Evolutionary conservation across 2,113 vertebrate genomes (phyloP).

Genomic region (Chaetura pelagica): DNA sequence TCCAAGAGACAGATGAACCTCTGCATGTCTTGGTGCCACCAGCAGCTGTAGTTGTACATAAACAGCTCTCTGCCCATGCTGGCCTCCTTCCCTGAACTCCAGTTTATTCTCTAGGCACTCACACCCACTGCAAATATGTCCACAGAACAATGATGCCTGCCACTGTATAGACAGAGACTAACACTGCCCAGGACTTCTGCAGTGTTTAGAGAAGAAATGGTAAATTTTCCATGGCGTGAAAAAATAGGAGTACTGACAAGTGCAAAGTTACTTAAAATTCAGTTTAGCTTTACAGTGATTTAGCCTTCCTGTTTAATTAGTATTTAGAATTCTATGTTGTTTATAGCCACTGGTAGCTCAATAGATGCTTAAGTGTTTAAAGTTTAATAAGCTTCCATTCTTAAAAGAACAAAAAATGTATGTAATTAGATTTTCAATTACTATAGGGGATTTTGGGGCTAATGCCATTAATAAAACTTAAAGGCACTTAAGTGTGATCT

Average conservation of each 20-base stretch:
- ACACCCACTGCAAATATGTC: not conserved
- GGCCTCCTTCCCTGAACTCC: not conserved
- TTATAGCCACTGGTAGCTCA: slow-evolving; percentile 78
- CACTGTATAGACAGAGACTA: not conserved
- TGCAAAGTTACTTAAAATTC: slow-evolving; percentile 80
- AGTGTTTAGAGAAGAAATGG: not conserved
- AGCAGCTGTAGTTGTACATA: not conserved
- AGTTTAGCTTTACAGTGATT: slow-evolving; percentile 74
- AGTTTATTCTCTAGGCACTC: not conserved
- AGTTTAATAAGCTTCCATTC: slow-evolving; percentile 77
- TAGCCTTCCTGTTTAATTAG: slow-evolving; percentile 75
- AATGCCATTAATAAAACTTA: slow-evolving; percentile 78
- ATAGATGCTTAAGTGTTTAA: slow-evolving; percentile 77
- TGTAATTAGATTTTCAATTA: slow-evolving; percentile 82
- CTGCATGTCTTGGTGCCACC: not conserved
- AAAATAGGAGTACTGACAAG: slow-evolving; percentile 16
- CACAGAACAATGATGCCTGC: not conserved
- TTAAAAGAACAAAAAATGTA: slow-evolving; percentile 67
- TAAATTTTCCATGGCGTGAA: not conserved
- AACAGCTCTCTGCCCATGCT: fast-evolving
- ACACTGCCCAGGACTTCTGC: not conserved
- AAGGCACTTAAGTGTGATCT: slow-evolving; percentile 72
- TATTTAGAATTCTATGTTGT: slow-evolving; percentile 74
- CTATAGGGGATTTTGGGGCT: slow-evolving; percentile 31
- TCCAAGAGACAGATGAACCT: not conserved